Base-by-base conservation (phyloP, 1,140 invertebrate genomes). In the Adelges cooleyi region DNA sequence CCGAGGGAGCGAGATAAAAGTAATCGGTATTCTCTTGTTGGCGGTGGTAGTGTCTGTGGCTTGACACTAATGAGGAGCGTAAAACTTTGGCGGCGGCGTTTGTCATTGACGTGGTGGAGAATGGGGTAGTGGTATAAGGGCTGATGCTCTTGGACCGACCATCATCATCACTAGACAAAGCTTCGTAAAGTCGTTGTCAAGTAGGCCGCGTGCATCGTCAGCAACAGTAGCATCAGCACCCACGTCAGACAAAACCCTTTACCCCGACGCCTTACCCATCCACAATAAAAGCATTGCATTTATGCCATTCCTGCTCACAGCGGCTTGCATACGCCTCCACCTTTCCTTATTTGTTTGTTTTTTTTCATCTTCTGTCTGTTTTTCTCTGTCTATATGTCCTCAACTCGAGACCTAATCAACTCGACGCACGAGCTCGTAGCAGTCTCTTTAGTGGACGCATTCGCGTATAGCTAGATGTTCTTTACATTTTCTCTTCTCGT, bases 51-150 rank as follows among this genome's bases (percentile, higher is more conserved):
- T 18, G 10, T 9, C 18, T 9, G 36, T 23, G 23, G 22, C 42
- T 22, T 59, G 54, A 59, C 54, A 48, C 56, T 62, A 62, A 62
- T 62, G 56, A 62, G 56, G 56, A 59, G n/a, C 15, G 42, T 17
- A 62, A 62, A 62, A 62, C 25, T 62, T 62, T 29, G 42, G 44
- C 42, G 42, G 38, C 10, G 22, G 17, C 23, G 22, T 59, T 38
- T 59, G 54, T 59, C 54, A 59, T 23, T 10, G 40, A 59, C 22
- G 22, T 23, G 54, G 18, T 2, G 22, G 38, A 25, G 42, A 44
- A 27, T 59, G 22, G 25, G 17, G 22, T 25, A 44, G 49, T 36
- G 13, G 15, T 4, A 42, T 3, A 17, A 8, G 33, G 52, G 20
- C 51, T 22, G 29, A n/a, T 20, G 25, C 29, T 10, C n/a, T 33